A percentile compares a stretch with the other conserved stretches of the same genome.
Evolutionary conservation across 2,797 vertebrate species (phyloP).

Genomic region (Lepilemur ruficaudatus): DNA sequence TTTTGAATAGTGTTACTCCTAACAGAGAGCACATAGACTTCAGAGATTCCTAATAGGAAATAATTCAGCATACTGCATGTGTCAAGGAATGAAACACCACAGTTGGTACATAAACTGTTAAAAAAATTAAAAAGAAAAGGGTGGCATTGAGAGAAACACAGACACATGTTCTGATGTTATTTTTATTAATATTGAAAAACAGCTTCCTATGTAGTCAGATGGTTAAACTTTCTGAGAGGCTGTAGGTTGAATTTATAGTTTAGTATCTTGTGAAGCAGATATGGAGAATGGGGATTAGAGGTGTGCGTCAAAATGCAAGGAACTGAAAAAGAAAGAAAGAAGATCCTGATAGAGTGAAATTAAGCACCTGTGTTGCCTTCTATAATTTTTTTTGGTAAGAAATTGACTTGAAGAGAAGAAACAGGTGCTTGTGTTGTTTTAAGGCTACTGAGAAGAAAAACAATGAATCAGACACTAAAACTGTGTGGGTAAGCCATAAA

Average conservation of each 20-base stretch:
- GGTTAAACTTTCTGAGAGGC: background rate
- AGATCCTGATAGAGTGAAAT: background rate
- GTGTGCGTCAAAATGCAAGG: background rate
- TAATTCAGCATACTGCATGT: background rate
- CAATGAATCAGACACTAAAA: background rate
- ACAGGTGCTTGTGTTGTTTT: background rate
- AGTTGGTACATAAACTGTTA: background rate
- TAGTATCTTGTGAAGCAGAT: background rate
- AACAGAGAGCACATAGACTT: background rate
- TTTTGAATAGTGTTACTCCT: background rate
- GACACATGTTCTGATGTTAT: background rate
- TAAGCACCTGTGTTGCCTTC: background rate
- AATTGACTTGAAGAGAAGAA: background rate
- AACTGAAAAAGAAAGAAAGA: background rate
- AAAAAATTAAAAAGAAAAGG: background rate
- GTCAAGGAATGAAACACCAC: background rate
- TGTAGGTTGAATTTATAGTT: background rate
- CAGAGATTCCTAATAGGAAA: background rate
- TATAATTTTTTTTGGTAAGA: background rate
- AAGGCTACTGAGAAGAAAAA: background rate
- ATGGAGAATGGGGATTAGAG: background rate
- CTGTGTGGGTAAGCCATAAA: background rate
- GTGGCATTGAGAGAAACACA: background rate
- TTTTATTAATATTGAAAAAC: background rate
- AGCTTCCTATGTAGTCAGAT: background rate